phyloP scores from a whole-genome alignment of 1,140 invertebrate genomes.

The Campoletis sonorensis region DNA sequence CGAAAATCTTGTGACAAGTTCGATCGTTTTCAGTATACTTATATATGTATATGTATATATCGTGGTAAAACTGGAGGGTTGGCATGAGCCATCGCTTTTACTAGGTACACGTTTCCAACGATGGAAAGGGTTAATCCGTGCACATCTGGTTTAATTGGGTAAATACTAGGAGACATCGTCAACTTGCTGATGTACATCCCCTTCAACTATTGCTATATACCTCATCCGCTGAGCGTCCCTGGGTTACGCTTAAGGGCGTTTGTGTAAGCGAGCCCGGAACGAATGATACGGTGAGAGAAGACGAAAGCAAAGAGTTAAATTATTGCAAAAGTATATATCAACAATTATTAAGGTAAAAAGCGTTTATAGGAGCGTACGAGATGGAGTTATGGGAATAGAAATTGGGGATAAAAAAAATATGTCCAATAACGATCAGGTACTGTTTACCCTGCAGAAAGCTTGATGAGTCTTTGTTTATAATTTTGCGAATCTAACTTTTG shows the following conservation, averaged over 20 bases:
- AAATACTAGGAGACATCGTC: conserved; percentile 30
- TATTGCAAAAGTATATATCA: too few species aligned
- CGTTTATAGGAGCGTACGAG: too few species aligned
- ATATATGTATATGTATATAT: neutral
- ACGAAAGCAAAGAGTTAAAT: neutral
- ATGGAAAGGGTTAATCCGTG: neutral
- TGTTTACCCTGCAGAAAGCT: too few species aligned
- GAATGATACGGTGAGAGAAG: neutral
- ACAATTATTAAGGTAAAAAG: too few species aligned
- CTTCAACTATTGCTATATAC: neutral
- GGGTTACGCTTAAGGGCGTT: neutral
- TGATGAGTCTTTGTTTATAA: too few species aligned
- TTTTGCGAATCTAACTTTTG: too few species aligned
- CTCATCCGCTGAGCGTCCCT: neutral
- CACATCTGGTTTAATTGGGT: conserved; percentile 35
- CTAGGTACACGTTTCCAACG: neutral
- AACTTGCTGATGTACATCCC: neutral
- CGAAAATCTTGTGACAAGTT: too few species aligned
- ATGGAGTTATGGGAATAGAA: too few species aligned
- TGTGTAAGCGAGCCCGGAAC: neutral
- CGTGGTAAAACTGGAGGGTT: neutral
- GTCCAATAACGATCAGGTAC: too few species aligned
- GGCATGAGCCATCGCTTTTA: neutral
- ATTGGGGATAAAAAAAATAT: too few species aligned
- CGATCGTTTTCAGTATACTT: neutral